These are phyloP conservation scores for Euleptes europaea DNA, from an alignment of 2,113 vertebrate species.

Conservation along the genomic window DNA sequence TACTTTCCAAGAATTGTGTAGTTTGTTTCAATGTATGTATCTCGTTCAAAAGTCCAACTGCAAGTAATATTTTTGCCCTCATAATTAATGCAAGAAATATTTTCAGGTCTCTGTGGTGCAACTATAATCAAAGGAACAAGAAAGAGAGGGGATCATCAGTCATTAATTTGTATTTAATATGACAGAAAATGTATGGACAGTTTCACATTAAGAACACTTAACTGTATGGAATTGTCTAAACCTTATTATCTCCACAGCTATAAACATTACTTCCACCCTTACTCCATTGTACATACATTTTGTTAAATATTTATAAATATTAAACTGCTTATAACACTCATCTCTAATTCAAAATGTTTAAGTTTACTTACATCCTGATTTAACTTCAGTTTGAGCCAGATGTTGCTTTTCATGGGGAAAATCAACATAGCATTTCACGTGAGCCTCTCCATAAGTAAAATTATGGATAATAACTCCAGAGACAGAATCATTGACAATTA, in stretches of 20 bases:
- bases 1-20: conserved; percentile 68
- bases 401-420: conserved; percentile 30
- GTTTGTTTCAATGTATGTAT: conserved; percentile 17
- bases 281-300: neutral
- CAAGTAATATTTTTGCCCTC: conserved; percentile 61
- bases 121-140: conserved; percentile 46
- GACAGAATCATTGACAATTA: conserved; percentile 54
- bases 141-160: neutral
- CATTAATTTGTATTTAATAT: neutral
- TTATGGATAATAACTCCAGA: conserved; percentile 59
- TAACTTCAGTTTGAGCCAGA: conserved; percentile 49
- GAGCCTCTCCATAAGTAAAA: conserved; percentile 52
- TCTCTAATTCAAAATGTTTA: accelerated
- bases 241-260: neutral
- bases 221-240: neutral
- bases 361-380: conserved; percentile 69
- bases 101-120: conserved; percentile 65
- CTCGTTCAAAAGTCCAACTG: conserved; percentile 68
- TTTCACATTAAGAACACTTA: conserved; percentile 6
- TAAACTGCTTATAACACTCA: neutral
- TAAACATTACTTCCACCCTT: neutral
- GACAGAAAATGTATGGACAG: neutral
- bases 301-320: neutral
- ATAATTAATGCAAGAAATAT: conserved; percentile 73
- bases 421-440: conserved; percentile 55